phyloP scores from a whole-genome alignment of 2,113 vertebrate genomes.

The Oxyura jamaicensis region DNA sequence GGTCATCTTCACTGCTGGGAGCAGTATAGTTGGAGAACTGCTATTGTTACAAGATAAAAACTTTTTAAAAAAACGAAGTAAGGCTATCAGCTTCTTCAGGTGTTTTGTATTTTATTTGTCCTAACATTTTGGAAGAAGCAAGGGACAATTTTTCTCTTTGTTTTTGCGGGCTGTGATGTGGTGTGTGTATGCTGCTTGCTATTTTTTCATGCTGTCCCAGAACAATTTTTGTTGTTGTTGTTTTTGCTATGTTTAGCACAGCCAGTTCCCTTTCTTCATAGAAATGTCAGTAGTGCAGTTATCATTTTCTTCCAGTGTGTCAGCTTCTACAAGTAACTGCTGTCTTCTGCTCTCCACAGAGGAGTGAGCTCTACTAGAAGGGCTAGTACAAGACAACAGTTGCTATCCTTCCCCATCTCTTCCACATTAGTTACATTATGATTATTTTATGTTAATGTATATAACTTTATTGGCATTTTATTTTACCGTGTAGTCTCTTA shows the following conservation, averaged over 20 bases:
- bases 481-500: not conserved
- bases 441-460: not conserved
- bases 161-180: accelerated
- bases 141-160: not conserved
- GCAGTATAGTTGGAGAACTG: not conserved
- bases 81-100: not conserved
- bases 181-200: not conserved
- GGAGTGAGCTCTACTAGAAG: not conserved
- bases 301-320: not conserved
- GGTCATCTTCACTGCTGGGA: not conserved
- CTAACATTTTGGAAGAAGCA: not conserved
- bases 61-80: not conserved
- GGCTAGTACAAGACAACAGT: not conserved
- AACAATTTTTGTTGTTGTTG: not conserved
- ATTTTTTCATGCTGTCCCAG: not conserved
- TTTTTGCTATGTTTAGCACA: not conserved
- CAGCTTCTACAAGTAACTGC: not conserved
- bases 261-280: not conserved
- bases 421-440: not conserved
- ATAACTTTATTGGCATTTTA: not conserved
- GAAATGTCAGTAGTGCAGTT: not conserved
- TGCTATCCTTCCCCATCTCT: not conserved
- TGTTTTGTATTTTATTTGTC: not conserved
- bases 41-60: not conserved
- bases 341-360: not conserved